Evolutionary conservation across 2,797 vertebrate genomes (phyloP), one percentile per base, ranked within the genome.

Genomic region (Anableps anableps): DNA sequence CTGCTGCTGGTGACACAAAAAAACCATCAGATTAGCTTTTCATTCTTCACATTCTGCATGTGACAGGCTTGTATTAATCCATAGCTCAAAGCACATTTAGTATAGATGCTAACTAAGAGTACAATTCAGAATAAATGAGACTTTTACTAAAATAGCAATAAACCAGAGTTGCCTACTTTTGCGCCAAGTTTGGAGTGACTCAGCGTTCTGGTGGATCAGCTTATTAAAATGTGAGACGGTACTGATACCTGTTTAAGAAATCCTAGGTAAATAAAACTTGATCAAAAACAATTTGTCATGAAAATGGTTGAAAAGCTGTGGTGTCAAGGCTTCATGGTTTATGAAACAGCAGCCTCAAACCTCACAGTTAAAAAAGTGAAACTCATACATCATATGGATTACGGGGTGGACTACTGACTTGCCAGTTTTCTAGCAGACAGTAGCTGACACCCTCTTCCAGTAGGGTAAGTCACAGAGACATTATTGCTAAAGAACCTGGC

Each of bases 31-130:
- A n/a, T 19, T 26, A 23, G 47, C 29, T n/a, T 74, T 80, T 80
- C 3, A 45, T 74, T 62, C 17, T 72, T 45, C 43, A 17, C n/a
- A 29, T 72, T 68, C 8, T 34, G 26, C 3, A 19, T 41, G 78
- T 79, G 55, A 75, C 41, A 38, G 60, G 74, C 72, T 17, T 26
- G 23, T 76, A 48, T 36, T 13, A 26, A 64, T 5, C 38, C 26
- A 23, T 58, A 85, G 76, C 79, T 64, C 81, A 79, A 36, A 45
- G 77, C 50, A n/a, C 38, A 71, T 71, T 45, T 16, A n/a, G 38
- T 16, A 45, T 16, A n/a, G 38, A 45, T 70, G 26, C 68, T 0
- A 29, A 14, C 17, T 13, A 29, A 17, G 26, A 72, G 43, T 1
- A 45, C 3, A 3, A 47, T 9, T 47, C 13, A 72, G 13, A 47